Base-by-base conservation (phyloP, 2,113 vertebrate genomes). In the Carassius auratus region DNA sequence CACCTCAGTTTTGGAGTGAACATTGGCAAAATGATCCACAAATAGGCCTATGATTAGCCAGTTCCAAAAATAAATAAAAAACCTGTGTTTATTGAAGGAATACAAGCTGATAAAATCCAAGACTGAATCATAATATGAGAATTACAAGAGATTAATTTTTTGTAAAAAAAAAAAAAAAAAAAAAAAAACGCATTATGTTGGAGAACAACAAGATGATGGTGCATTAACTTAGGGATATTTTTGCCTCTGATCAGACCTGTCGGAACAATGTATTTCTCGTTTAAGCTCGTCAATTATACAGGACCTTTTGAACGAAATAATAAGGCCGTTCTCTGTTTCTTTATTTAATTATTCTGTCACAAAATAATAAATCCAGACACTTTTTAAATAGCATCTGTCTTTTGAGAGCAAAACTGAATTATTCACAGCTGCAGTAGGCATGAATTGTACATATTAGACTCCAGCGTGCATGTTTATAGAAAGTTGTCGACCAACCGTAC, bases 301-400 rank as follows among this genome's bases (percentile, higher is more conserved):
- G 62, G 12, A 55, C 52, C 38, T 59, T 78, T 57, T 42, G 14
- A 78, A 57, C 9, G 6, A 19, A 57, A 74, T 83, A 77, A 77
- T 52, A 38, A 78, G 19, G 80, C 80, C 52, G 89, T 81, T 89
- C 69, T 81, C 83, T 42, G 89, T 80, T 84, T 86, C n/a, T 86
- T 78, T 90, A 84, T 93, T 94, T 93, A 90, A 95, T 95, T 94
- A 94, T 92, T 93, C 91, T 95, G 92, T 94, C 94, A 90, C 88
- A 78, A 87, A 30, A 93, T 91, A 93, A 94, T 95, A 90, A 93
- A 75, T 89, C 86, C 86, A 91, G 88, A 90, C 93, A 92, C 94
- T 93, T 94, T 94, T 96, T 91, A 93, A 92, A 90, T 78, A 59
- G 77, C 94, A 93, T 93, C 91, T 86, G 66, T 86, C 94, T 84